Base-by-base conservation (phyloP, 1,140 invertebrate genomes). In the Drosophila melanica region DNA sequence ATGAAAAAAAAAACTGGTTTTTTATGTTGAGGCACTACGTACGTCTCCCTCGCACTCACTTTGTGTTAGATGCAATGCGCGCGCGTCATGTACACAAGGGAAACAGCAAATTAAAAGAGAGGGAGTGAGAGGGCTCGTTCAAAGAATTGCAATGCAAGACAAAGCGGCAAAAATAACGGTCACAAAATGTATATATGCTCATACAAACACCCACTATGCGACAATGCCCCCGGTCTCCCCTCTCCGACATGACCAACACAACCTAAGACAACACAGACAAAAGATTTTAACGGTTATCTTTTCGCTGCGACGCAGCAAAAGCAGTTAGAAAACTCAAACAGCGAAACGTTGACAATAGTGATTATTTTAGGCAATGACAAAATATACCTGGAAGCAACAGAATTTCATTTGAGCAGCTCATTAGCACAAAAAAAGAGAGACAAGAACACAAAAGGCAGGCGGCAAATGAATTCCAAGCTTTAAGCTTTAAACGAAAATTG, bases 141-240 rank as follows among this genome's bases (percentile, higher is more conserved):
- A 16, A 20, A 45, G 53, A 69, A 75, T 65, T 77, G 67, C 65
- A 82, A 53, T 41, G 67, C 48, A 67, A 84, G 47, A 33, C 64
- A 57, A 68, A 71, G 70, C 67, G 60, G 69, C 66, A 78, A 87
- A 86, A 89, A 87, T 87, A 87, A 87, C 82, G 84, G 84, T 89
- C 84, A 71, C 79, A 77, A 53, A 42, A 20, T n/a, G 12, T 35
- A 66, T 57, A 47, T 58, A 44, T 51, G 53, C 45, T 51, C 30
- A 57, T 55, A 66, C 63, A 69, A 59, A 64, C 75, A 81, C 75
- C 78, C 78, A 72, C 75, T 55, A 54, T 69, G 42, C 44, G 42
- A 23, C 60, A 65, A 30, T 48, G 44, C 18, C 18, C 8, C 18
- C 18, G 44, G 6, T 5, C 11, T 14, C 20, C 48, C 35, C 1